A percentile compares a stretch with the other conserved stretches of the same genome.
These are phyloP conservation scores for Pomatostomus ruficeps DNA, from an alignment of 2,113 vertebrate species.

Conservation along the genomic window DNA sequence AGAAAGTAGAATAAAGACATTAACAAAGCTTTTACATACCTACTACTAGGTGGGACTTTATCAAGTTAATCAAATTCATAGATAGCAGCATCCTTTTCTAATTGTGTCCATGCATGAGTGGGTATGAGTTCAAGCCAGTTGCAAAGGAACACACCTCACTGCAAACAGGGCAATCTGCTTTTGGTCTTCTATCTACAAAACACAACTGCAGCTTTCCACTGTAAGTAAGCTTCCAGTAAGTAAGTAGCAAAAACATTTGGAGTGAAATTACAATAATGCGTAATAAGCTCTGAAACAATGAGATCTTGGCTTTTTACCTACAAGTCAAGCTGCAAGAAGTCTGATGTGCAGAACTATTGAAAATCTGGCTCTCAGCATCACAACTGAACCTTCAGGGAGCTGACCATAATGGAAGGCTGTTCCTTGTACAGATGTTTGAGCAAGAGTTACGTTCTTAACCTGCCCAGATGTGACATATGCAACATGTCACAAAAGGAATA, in stretches of 20 bases:
- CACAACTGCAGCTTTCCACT: background rate
- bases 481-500: background rate
- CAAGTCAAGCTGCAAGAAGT: background rate
- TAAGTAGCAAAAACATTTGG: background rate
- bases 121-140: background rate
- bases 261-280: background rate
- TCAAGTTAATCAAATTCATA: background rate
- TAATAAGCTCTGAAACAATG: background rate
- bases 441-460: background rate
- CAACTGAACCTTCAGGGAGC: background rate
- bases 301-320: background rate
- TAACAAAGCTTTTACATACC: background rate
- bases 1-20: background rate
- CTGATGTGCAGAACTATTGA: background rate
- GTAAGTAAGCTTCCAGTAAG: background rate
- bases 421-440: background rate
- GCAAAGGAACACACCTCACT: background rate
- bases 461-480: background rate
- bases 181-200: background rate
- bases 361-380: background rate
- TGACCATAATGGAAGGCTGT: background rate
- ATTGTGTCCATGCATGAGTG: background rate
- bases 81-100: background rate
- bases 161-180: background rate
- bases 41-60: background rate